Conservation (phyloP, 2,113 vertebrate genomes). For the Lates calcarifer region DNA sequence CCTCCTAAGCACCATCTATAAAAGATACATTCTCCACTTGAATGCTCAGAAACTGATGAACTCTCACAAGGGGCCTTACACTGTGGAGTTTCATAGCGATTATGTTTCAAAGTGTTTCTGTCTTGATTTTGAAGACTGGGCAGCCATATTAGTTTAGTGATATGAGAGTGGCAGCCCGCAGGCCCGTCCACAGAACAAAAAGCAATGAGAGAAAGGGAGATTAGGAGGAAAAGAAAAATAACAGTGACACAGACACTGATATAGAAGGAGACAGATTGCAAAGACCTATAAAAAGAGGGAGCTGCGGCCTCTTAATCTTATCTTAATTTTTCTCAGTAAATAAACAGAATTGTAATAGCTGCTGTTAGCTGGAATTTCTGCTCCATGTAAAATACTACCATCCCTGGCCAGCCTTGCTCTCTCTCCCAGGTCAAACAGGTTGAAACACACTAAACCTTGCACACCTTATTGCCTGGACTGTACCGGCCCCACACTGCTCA, state of each 20-base stretch:
- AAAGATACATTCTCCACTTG: slow-evolving; percentile 63
- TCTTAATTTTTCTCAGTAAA: slow-evolving; percentile 68
- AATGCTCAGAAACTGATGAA: slow-evolving; percentile 53
- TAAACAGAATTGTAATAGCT: slow-evolving; percentile 63
- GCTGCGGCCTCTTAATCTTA: slow-evolving; percentile 62
- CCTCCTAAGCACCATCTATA: slow-evolving; percentile 52
- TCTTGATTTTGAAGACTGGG: slow-evolving; percentile 32
- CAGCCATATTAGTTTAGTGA: slow-evolving; percentile 37
- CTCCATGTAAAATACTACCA: slow-evolving; percentile 43
- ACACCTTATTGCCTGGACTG: slow-evolving; percentile 46
- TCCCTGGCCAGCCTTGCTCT: not conserved
- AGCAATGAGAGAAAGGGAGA: slow-evolving; percentile 2
- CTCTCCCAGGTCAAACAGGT: slow-evolving; percentile 26
- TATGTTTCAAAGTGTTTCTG: slow-evolving; percentile 13
- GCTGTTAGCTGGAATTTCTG: slow-evolving; percentile 57
- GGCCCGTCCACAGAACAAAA: slow-evolving; percentile 13
- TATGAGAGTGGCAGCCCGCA: slow-evolving; percentile 24
- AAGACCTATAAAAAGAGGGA: slow-evolving; percentile 54
- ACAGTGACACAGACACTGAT: slow-evolving; percentile 11
- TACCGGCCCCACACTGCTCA: slow-evolving; percentile 18
- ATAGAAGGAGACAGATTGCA: slow-evolving; percentile 56
- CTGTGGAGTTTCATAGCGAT: slow-evolving; percentile 42
- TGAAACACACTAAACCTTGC: slow-evolving; percentile 41
- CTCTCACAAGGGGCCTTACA: slow-evolving; percentile 29
- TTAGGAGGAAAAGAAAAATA: slow-evolving; percentile 13